These are phyloP conservation scores for Simalia tracyae DNA, from an alignment of 2,797 vertebrate species.

Conservation along the genomic window DNA sequence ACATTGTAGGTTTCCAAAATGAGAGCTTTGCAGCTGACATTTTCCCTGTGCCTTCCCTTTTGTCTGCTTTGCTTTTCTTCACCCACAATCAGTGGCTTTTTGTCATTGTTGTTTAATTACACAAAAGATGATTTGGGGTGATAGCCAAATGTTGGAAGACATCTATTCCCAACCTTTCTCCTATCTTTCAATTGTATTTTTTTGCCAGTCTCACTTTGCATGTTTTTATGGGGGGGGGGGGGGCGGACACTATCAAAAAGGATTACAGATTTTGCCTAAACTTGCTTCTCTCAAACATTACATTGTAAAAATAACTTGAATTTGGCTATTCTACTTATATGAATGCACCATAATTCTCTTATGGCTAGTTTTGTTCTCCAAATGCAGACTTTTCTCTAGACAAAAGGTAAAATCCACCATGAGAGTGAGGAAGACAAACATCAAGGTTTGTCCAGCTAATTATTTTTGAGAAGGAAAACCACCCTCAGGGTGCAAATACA, in stretches of 20 bases:
- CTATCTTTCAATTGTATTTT: constrained; percentile 54
- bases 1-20: constrained; percentile 62
- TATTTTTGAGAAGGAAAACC: not conserved
- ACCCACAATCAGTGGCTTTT: constrained; percentile 46
- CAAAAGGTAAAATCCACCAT: not conserved
- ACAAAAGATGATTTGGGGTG: constrained; percentile 12
- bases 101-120: constrained; percentile 61
- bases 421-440: not conserved
- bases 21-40: constrained; percentile 54
- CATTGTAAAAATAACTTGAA: constrained; percentile 33
- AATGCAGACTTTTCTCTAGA: not conserved
- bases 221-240: constrained; percentile 49
- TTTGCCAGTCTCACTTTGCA: constrained; percentile 37
- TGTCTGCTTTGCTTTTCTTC: constrained; percentile 43
- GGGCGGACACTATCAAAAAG: constrained; percentile 44
- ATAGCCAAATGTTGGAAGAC: constrained; percentile 40
- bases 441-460: not conserved
- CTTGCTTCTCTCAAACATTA: constrained; percentile 34
- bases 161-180: constrained; percentile 31
- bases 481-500: not conserved
- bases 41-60: constrained; percentile 59
- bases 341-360: constrained; percentile 27
- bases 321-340: constrained; percentile 6
- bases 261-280: constrained; percentile 39
- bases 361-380: not conserved